A percentile compares a stretch with the other conserved stretches of the same genome.
These are phyloP conservation scores for Enteromius argenteus DNA, from an alignment of 2,797 vertebrate genomes.

Conservation along the genomic window DNA sequence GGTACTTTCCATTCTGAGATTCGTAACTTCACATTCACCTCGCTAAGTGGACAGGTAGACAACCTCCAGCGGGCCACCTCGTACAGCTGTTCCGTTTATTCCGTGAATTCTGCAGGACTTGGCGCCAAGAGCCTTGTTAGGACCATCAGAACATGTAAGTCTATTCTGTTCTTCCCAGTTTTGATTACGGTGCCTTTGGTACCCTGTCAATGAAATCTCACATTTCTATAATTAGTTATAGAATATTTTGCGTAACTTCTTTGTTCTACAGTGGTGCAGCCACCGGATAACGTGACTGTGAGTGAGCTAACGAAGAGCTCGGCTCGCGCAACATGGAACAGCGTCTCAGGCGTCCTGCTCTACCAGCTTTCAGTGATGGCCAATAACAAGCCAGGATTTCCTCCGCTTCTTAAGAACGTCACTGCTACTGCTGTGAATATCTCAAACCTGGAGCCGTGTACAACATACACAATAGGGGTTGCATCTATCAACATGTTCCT, in stretches of 20 bases:
- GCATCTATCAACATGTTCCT: constrained; percentile 78
- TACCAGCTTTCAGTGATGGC: constrained; percentile 75
- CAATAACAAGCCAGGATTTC: constrained; percentile 40
- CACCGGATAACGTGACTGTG: constrained; percentile 70
- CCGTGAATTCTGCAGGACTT: constrained; percentile 76
- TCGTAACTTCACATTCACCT: constrained; percentile 67
- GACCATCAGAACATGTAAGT: constrained; percentile 79
- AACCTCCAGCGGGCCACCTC: constrained; percentile 69
- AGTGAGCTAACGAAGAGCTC: constrained; percentile 59
- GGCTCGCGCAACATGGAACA: constrained; percentile 70
- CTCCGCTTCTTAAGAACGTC: constrained; percentile 59
- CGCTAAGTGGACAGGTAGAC: constrained; percentile 60
- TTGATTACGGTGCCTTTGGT: background rate
- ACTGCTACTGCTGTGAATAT: constrained; percentile 63
- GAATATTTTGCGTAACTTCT: background rate
- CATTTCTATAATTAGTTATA: background rate
- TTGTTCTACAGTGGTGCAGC: constrained; percentile 77
- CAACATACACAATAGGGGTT: constrained; percentile 77
- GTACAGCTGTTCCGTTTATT: constrained; percentile 74
- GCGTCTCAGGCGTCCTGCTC: constrained; percentile 70
- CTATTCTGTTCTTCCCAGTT: background rate
- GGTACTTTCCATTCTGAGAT: background rate
- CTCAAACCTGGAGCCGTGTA: constrained; percentile 75
- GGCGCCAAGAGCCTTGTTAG: constrained; percentile 67
- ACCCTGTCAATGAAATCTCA: background rate